Conservation (phyloP, 1,140 invertebrate genomes). For the Wiebesia pumilae region DNA sequence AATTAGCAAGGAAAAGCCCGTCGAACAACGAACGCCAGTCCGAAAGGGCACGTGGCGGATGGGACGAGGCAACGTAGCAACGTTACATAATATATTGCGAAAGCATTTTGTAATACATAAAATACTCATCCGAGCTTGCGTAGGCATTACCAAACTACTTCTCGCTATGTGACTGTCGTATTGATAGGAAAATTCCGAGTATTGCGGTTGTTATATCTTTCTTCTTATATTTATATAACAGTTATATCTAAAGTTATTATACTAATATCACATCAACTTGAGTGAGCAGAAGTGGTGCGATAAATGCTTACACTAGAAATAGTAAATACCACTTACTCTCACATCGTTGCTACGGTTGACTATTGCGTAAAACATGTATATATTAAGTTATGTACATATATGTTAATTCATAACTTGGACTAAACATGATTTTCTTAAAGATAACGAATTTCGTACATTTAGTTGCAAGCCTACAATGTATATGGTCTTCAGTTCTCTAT, state of each 20-base stretch:
- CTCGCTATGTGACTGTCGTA: conserved; percentile 34
- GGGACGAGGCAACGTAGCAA: too few species aligned
- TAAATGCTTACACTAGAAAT: conserved; percentile 49
- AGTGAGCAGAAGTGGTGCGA: conserved; percentile 6
- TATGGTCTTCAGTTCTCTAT: background rate
- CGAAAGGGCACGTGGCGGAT: too few species aligned
- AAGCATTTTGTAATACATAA: conserved; percentile 22
- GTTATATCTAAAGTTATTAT: too few species aligned
- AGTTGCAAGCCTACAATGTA: background rate
- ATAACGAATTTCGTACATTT: background rate
- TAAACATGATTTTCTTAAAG: background rate
- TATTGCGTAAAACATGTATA: conserved; percentile 25
- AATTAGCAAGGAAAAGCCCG: too few species aligned
- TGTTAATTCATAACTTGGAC: background rate
- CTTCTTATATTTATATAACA: too few species aligned
- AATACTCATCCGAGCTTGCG: background rate
- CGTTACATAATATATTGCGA: too few species aligned
- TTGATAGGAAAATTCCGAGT: conserved; percentile 51
- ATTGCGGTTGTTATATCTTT: too few species aligned
- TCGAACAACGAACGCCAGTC: too few species aligned
- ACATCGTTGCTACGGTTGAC: conserved; percentile 52
- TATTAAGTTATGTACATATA: background rate
- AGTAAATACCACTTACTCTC: conserved; percentile 53
- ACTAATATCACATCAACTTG: conserved; percentile 52
- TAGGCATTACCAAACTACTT: background rate